phyloP scores from a whole-genome alignment of 2,113 vertebrate species.

The Antechinus flavipes region DNA sequence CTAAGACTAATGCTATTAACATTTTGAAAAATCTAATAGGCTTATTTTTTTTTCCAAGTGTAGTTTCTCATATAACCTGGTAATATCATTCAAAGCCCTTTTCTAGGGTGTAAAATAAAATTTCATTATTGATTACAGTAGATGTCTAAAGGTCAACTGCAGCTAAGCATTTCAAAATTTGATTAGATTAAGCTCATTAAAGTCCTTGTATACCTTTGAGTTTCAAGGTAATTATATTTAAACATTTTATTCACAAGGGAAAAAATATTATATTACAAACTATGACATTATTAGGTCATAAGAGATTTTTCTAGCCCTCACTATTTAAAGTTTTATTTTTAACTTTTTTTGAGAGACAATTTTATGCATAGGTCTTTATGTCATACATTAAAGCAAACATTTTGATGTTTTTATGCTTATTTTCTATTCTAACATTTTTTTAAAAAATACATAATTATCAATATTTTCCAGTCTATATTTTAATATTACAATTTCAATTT shows the following conservation, averaged over 20 bases:
- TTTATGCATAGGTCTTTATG: background rate
- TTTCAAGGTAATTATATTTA: slow-evolving; percentile 68
- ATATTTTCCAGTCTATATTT: background rate
- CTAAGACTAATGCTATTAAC: background rate
- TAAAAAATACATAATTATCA: background rate
- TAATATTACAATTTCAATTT: background rate
- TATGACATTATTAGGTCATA: slow-evolving; percentile 58
- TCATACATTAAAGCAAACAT: background rate
- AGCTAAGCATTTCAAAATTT: slow-evolving; percentile 67
- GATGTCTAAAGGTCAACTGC: slow-evolving; percentile 71
- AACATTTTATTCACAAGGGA: slow-evolving; percentile 59
- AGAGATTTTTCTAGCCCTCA: slow-evolving; percentile 25
- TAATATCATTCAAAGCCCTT: slow-evolving; percentile 55
- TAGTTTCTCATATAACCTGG: slow-evolving; percentile 33
- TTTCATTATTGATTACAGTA: slow-evolving; percentile 76
- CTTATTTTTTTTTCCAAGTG: slow-evolving; percentile 31
- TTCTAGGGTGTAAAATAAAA: slow-evolving; percentile 58
- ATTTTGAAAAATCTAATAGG: slow-evolving; percentile 22
- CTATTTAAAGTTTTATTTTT: slow-evolving; percentile 27
- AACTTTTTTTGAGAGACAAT: background rate
- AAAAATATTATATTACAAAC: slow-evolving; percentile 49
- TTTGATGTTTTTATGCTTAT: background rate
- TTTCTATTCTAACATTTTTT: background rate
- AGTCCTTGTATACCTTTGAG: slow-evolving; percentile 63
- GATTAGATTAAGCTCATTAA: slow-evolving; percentile 69